Conservation (phyloP, 2,888 invertebrate genomes). For the Nymphalis polychloros region DNA sequence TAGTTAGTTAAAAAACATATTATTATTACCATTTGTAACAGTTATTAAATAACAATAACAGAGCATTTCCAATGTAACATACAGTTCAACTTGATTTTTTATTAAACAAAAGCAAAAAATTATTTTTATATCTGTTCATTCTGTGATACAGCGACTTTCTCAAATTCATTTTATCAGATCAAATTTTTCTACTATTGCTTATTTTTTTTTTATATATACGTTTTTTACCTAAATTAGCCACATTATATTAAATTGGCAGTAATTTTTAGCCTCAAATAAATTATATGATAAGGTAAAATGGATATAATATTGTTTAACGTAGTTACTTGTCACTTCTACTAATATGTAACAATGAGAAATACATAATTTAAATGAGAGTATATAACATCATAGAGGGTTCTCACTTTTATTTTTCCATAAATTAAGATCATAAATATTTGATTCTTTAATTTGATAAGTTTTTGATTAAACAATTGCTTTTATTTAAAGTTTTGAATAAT, state of each 20-base stretch:
- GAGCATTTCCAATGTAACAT: background rate
- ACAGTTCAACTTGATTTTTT: background rate
- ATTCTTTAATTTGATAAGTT: too few species aligned
- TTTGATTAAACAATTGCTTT: too few species aligned
- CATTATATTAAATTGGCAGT: slow-evolving; percentile 3
- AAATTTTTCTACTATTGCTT: background rate
- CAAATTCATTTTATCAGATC: background rate
- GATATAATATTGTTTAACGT: too few species aligned
- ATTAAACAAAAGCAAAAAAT: background rate
- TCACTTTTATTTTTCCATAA: too few species aligned
- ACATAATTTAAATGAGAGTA: too few species aligned
- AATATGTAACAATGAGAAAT: too few species aligned
- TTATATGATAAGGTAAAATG: background rate
- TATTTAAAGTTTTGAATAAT: too few species aligned
- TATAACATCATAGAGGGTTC: too few species aligned
- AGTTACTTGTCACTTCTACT: too few species aligned
- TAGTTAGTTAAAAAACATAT: background rate
- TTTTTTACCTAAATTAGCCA: slow-evolving; percentile 3
- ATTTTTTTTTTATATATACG: background rate
- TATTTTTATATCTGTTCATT: background rate
- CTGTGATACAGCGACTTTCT: background rate
- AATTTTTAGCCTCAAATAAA: slow-evolving; percentile 4
- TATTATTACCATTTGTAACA: background rate
- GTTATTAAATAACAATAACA: slow-evolving; percentile 6
- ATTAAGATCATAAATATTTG: too few species aligned